Percentiles rank a stretch among this genome's conserved stretches.
Conservation (phyloP, 2,113 vertebrate species). For the Saguinus midas region DNA sequence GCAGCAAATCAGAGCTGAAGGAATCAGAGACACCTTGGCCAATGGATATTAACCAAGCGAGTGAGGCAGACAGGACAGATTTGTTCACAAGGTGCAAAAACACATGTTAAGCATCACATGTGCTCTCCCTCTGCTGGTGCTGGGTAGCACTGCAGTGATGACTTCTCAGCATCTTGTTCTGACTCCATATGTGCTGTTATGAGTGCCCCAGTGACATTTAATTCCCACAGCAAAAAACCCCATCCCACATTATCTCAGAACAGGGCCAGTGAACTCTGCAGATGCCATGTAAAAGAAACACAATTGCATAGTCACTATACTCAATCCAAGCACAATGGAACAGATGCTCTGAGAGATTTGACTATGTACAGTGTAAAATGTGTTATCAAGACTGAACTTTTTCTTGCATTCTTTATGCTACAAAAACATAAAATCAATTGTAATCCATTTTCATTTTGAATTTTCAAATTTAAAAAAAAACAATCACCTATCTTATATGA, state of each 20-base stretch:
- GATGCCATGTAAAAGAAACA: neutral
- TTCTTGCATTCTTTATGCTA: neutral
- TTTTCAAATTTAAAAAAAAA: neutral
- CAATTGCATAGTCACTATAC: neutral
- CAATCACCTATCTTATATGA: neutral
- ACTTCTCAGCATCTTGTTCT: neutral
- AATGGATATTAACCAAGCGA: neutral
- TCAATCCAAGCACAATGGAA: neutral
- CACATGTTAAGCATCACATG: neutral
- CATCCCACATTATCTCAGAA: neutral
- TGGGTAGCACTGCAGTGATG: neutral
- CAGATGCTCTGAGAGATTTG: neutral
- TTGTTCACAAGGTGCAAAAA: neutral
- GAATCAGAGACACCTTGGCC: neutral
- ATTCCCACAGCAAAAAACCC: neutral
- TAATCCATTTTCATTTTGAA: neutral
- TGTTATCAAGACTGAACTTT: neutral
- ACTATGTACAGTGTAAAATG: neutral
- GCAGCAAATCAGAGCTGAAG: neutral
- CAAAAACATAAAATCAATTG: neutral
- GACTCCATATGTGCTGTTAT: fast-evolving
- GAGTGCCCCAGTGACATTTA: neutral
- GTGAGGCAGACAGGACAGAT: neutral
- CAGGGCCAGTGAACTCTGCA: neutral
- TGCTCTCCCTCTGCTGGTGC: neutral